Evolutionary conservation across 2,888 invertebrate genomes (phyloP).

Genomic region (Pristionchus entomophagus): DNA sequence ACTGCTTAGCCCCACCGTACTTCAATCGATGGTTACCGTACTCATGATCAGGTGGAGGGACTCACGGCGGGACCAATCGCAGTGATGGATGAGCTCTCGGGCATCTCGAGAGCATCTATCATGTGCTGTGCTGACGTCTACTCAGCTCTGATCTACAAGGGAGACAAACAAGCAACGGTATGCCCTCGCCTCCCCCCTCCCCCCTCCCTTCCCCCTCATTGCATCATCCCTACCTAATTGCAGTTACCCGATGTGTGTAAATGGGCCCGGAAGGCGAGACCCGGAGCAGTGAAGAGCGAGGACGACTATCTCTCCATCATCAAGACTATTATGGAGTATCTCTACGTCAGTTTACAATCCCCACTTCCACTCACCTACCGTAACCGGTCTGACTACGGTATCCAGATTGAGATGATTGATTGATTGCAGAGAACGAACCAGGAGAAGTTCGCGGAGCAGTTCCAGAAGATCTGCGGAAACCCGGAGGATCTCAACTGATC

Average conservation of each 20-base stretch:
- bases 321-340: slow-evolving; percentile 34
- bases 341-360: slow-evolving; percentile 7
- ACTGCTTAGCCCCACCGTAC: background rate
- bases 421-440: slow-evolving; percentile 34
- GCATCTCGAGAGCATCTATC: background rate
- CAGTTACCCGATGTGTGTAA: background rate
- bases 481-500: background rate
- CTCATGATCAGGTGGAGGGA: background rate
- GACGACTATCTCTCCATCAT: slow-evolving; percentile 6
- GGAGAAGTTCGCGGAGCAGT: slow-evolving; percentile 9
- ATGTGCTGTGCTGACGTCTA: background rate
- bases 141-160: slow-evolving; percentile 11
- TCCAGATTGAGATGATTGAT: too few relatives aligned
- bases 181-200: too few relatives aligned
- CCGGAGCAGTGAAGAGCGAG: background rate
- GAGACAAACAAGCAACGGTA: background rate
- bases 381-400: background rate
- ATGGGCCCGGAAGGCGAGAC: background rate
- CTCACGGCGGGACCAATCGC: background rate
- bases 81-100: background rate
- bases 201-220: background rate
- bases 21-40: background rate
- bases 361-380: background rate
- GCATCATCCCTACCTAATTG: background rate
- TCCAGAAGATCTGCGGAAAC: background rate